Base-by-base conservation (phyloP, 2,888 invertebrate genomes). In the Petrolisthes cinctipes region DNA sequence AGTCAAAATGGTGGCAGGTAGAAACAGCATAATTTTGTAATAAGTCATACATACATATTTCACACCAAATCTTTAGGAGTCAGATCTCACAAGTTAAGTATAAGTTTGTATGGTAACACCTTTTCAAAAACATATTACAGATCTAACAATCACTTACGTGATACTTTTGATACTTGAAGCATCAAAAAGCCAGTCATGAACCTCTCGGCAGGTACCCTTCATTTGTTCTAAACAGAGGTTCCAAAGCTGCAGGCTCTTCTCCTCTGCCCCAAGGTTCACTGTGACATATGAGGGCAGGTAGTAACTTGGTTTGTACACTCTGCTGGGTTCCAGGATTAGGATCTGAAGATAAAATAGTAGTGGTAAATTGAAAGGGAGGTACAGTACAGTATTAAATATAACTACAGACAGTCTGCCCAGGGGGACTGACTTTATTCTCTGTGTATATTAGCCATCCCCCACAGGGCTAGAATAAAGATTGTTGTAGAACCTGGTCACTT, bases 261-360 rank as follows among this genome's bases (percentile, higher is more conserved):
- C 96, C 92, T 98, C 98, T 0, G 97, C 98, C 11, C 97, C 97
- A 93, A 97, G 95, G 93, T 99, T 99, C 17, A 99, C 96, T 92
- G 97, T 98, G 6, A 99, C 96, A 92, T 98, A 98, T 91, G 97
- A 98, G 1, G 99, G 99, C 95, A 99, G 97, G 92, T 95, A 96
- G 83, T 89, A 90, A 51, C 90, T 90, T 7, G 89, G 84, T 66
- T 90, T 75, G 84, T 89, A 89, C 83, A 85, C 83, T 66, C 85
- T 78, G 11, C 85, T 86, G 20, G 98, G 97, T 93, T 99, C 99
- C 91, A 98, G 94, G 91, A 98, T 95, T 86, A 97, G 93, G 91
- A 97, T 95, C 95, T 96, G 92, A 4, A 91, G 7, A 11, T 9
- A 53, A 76, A 1, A 76, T 4, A 53, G 7, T 37, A 20, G 14